A percentile compares a stretch with the other conserved stretches of the same genome.
Conservation (phyloP, 2,888 invertebrate genomes). For the Holacanthella duospinosa region DNA sequence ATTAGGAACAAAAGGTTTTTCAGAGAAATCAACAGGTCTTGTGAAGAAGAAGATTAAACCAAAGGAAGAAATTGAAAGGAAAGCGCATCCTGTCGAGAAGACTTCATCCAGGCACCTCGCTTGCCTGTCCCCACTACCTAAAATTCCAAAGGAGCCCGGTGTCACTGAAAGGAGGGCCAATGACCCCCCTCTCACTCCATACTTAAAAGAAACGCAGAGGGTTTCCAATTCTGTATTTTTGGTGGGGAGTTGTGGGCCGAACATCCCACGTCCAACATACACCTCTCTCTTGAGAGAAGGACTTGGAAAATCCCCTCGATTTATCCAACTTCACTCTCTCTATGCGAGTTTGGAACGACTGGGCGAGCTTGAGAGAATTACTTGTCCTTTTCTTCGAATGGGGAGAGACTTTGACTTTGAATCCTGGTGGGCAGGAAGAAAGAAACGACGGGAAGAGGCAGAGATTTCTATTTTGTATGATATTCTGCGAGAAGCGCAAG, state of each 20-base stretch:
- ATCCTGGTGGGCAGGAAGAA: constrained; percentile 69
- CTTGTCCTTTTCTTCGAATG: constrained; percentile 53
- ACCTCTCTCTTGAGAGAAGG: constrained; percentile 28
- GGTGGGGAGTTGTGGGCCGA: neutral
- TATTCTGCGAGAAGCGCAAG: constrained; percentile 66
- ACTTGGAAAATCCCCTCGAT: constrained; percentile 59
- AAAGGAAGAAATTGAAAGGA: neutral
- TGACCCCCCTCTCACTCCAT: constrained; percentile 32
- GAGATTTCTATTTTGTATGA: constrained; percentile 66
- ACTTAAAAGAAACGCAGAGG: constrained; percentile 33
- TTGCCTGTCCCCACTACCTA: constrained; percentile 31
- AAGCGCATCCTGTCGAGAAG: neutral
- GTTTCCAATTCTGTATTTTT: constrained; percentile 31
- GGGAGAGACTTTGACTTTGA: constrained; percentile 78
- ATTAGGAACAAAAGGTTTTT: too few relatives aligned
- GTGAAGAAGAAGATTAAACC: neutral
- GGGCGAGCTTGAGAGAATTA: constrained; percentile 64
- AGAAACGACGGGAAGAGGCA: constrained; percentile 67
- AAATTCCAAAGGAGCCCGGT: too few relatives aligned
- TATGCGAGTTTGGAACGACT: constrained; percentile 76
- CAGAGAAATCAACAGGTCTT: neutral
- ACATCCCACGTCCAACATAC: constrained; percentile 20
- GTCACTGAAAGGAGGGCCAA: neutral
- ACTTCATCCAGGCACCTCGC: constrained; percentile 30
- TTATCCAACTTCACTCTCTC: constrained; percentile 72